Base-by-base conservation (phyloP, 2,797 vertebrate genomes). In the Antrozous pallidus region DNA sequence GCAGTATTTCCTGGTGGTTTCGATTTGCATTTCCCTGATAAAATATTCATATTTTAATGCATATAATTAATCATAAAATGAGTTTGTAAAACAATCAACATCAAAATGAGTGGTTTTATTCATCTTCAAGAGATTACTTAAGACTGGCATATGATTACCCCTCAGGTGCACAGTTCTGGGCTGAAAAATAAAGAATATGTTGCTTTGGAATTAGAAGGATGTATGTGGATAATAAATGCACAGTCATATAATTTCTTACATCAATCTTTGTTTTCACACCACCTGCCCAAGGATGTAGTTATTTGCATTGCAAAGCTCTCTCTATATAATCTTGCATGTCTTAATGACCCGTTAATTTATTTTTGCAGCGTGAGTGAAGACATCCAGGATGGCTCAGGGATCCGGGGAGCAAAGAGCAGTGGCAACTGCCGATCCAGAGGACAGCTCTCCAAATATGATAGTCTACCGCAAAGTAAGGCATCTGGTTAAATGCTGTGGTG, bases 391-490 rank as follows among this genome's bases (percentile, higher is more conserved):
- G 99, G 99, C 99, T 31, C 99, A 99, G 94, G 99, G 98, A 8
- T 96, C 98, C 26, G 95, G 97, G 96, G 99, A 99, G 93, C 98
- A 98, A 61, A 98, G 96, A 95, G 98, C 97, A 0, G 97, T 95
- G 24, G 98, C 98, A 97, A 95, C 96, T 4, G 79, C 98, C 6
- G 99, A 99, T 93, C 98, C 98, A 16, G 99, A 99, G 94, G 99
- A 99, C 88, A 99, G 98, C 93, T 99, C 99, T 97, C 99, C 99
- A 40, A 99, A 99, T 95, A 99, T 99, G 99, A 99, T 99, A 12
- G 99, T 99, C 98, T 99, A 99, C 98, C 99, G 98, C 98, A 99
- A 99, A 98, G 99, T 99, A 99, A 98, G 98, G 94, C 18, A 16
- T 45, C 91, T 63, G 45, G 47, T 24, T 89, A 38, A 36, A 33